These are phyloP conservation scores for Neomorphus geoffroyi DNA, from an alignment of 2,797 vertebrate genomes.

Conservation along the genomic window DNA sequence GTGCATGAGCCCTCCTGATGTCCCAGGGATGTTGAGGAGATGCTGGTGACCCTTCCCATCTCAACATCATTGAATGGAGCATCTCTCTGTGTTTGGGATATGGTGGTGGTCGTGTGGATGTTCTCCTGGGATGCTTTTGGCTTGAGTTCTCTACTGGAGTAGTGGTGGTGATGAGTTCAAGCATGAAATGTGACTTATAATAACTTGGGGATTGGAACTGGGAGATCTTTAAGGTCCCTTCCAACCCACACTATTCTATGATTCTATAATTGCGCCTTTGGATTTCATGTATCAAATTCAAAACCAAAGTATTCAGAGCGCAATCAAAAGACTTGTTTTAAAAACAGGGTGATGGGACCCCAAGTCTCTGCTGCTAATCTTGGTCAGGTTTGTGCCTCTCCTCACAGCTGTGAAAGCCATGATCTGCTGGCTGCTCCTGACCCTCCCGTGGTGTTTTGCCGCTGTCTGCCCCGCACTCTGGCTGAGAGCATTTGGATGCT, in stretches of 20 bases:
- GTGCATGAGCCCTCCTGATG: fast-evolving
- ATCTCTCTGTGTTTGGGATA: fast-evolving
- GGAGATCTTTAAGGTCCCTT: no score
- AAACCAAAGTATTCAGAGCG: fast-evolving
- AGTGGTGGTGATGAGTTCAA: fast-evolving
- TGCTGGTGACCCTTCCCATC: fast-evolving
- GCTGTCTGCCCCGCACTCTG: no score
- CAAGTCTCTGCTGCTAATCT: background rate
- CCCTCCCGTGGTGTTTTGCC: background rate
- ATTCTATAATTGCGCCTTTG: background rate
- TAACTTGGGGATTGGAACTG: no score
- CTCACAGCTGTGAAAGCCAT: background rate
- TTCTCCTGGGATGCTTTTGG: fast-evolving
- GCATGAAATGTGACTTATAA: fast-evolving
- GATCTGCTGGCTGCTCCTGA: background rate
- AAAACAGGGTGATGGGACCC: background rate
- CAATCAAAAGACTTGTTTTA: fast-evolving
- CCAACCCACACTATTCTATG: no score
- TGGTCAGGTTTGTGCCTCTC: fast-evolving
- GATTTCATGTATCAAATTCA: fast-evolving
- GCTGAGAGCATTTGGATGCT: background rate
- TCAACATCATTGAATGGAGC: fast-evolving
- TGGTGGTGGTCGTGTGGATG: fast-evolving
- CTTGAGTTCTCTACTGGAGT: fast-evolving
- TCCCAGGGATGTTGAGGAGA: fast-evolving